Evolutionary conservation across 2,888 invertebrate genomes (phyloP), one percentile per base, ranked within the genome.

Genomic region (Meteorus colon): DNA sequence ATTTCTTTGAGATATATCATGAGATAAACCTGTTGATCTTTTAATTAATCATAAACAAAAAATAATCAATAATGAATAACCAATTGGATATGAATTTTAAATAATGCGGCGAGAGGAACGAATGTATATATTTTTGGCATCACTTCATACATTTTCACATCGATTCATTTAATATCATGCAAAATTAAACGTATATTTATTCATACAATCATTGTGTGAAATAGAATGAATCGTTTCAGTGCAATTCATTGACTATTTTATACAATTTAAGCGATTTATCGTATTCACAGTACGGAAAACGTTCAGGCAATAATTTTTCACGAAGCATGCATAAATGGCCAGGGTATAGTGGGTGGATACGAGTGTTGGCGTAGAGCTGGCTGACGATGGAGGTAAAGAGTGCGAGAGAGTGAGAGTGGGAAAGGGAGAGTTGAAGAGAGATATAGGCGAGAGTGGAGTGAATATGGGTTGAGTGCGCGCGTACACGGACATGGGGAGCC

Each of bases 211-310:
- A 41, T 60, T 69, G 51, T 45, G 51, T 27, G n/a, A 59, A 48
- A 12, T 66, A 4, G 16, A 74, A 74, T 74, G 59, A 68, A 67
- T 59, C 59, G 19, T 65, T 51, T 62, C 63, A 34, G 34, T 12
- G 51, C 48, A 60, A 76, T 76, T 76, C 72, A 76, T 67, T 68
- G 73, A 72, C 62, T 67, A 68, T 72, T 73, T 72, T 67, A 72
- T 72, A 70, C 63, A 31, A 37, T 48, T 68, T 73, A 62, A 71
- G 48, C 71, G 68, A 76, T 76, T 76, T 72, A 76, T 73, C 51
- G 66, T 67, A 73, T 76, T 73, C 72, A 24, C 29, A 73, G 60
- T 45, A 72, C 45, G 72, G 51, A 73, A 73, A 66, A 75, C 62
- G 68, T 68, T 51, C 60, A 29, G 62, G 72, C 67, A 34, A 72